These are phyloP conservation scores for Macrobrachium nipponense DNA, from an alignment of 1,140 invertebrate genomes.

Conservation along the genomic window DNA sequence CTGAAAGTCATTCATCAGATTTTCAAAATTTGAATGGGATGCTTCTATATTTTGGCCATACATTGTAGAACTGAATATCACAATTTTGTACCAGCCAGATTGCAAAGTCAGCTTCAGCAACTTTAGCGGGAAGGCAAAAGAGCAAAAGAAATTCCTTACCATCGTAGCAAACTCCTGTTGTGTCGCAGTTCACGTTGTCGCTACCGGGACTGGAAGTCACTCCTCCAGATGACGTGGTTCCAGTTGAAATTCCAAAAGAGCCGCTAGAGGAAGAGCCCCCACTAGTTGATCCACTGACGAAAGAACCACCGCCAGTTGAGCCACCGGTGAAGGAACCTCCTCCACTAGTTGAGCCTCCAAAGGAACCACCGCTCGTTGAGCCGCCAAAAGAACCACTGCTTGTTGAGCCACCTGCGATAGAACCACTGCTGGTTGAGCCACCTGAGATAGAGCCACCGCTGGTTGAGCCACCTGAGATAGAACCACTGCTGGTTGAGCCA, in stretches of 20 bases:
- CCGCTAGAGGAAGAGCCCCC: conserved; percentile 1
- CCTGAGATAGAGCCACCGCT: background rate
- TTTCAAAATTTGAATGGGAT: no score
- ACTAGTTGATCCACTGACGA: conserved; percentile 21
- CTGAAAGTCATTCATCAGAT: no score
- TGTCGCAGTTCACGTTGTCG: conserved; percentile 88
- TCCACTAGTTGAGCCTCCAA: conserved; percentile 55
- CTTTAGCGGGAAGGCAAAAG: background rate
- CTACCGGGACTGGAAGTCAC: conserved; percentile 25
- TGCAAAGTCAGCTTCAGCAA: background rate
- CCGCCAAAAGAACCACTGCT: background rate
- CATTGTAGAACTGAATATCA: no score
- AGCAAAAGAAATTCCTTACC: conserved; percentile 73
- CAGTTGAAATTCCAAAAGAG: background rate
- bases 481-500: no score
- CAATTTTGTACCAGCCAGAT: no score
- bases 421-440: background rate
- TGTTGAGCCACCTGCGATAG: background rate
- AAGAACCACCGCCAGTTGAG: background rate
- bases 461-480: background rate
- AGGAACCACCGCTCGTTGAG: conserved; percentile 13
- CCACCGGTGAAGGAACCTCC: background rate
- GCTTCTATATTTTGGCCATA: no score
- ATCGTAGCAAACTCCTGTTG: conserved; percentile 94
- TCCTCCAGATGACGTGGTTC: background rate